Evolutionary conservation across 2,797 vertebrate species (phyloP), one percentile per base, ranked within the genome.

Genomic region (Galago senegalensis): DNA sequence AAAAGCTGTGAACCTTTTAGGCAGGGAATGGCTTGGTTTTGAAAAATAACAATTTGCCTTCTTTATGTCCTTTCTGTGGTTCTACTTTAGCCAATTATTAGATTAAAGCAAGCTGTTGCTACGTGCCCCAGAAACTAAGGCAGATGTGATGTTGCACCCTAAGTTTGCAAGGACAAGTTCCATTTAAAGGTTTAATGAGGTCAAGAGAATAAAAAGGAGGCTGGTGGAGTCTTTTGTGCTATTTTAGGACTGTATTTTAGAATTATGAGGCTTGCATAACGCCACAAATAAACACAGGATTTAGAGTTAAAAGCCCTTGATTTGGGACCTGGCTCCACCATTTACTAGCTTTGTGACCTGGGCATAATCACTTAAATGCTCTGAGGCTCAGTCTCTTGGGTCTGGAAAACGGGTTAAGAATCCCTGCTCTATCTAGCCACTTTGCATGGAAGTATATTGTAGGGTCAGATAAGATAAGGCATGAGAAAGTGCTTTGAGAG

Each of bases 31-130:
- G 58, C 86, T 86, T 58, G 70, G 70, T 87, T 97, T 96, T 93
- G 92, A 97, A 96, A 97, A 97, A 94, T 77, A 95, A 87, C 97
- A 81, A 96, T 95, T 97, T 95, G 87, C 93, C 85, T 94, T 89
- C 94, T 96, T 91, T 79, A 95, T 90, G 88, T 96, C 79, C 92
- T 97, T 89, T 95, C 96, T 86, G 87, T 40, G 93, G 80, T 31
- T 89, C 90, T 31, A 70, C 87, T 92, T 61, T 31, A 94, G 89
- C 95, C 95, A 94, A 83, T 95, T 87, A 94, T 92, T 92, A 96
- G 96, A 96, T 97, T 91, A 95, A 94, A 95, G 81, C 95, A 92
- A 95, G 96, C 97, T 97, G 97, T 92, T 13, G 89, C 93, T 88
- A 67, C 0, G 69, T 40, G 92, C 85, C 96, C 96, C 69, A 56